Percentiles rank a stretch among this genome's conserved stretches.
Evolutionary conservation across 2,113 vertebrate genomes (phyloP).

Genomic region (Sporophila hypoxantha): DNA sequence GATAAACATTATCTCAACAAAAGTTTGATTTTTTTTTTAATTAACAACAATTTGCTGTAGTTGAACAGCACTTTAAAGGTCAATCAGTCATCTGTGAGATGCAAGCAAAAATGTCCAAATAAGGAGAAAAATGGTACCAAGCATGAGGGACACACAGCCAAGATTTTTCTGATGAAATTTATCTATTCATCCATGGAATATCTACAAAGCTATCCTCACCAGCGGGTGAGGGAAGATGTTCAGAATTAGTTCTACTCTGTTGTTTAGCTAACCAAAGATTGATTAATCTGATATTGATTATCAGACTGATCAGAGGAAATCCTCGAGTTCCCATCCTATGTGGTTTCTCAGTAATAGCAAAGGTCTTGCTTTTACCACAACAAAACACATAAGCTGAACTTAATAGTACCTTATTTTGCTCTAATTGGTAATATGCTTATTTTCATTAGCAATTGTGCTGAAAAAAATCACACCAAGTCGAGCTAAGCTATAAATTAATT

Average conservation of each 20-base stretch:
- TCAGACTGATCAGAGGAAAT: neutral
- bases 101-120: neutral
- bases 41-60: neutral
- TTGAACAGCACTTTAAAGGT: neutral
- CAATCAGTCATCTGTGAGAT: neutral
- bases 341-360: neutral
- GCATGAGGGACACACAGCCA: fast-evolving
- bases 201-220: neutral
- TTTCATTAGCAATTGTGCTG: neutral
- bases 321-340: fast-evolving
- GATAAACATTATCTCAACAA: neutral
- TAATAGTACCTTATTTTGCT: neutral
- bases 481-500: neutral
- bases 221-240: neutral
- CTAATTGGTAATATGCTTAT: neutral
- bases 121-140: neutral
- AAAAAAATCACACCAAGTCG: neutral
- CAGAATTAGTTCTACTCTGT: neutral
- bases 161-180: neutral
- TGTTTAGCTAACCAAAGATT: neutral
- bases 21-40: neutral
- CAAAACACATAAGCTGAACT: neutral
- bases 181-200: neutral
- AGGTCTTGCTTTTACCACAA: neutral
- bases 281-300: neutral